Base-by-base conservation (phyloP, 1,140 invertebrate species). In the Apocrypta bakeri region DNA sequence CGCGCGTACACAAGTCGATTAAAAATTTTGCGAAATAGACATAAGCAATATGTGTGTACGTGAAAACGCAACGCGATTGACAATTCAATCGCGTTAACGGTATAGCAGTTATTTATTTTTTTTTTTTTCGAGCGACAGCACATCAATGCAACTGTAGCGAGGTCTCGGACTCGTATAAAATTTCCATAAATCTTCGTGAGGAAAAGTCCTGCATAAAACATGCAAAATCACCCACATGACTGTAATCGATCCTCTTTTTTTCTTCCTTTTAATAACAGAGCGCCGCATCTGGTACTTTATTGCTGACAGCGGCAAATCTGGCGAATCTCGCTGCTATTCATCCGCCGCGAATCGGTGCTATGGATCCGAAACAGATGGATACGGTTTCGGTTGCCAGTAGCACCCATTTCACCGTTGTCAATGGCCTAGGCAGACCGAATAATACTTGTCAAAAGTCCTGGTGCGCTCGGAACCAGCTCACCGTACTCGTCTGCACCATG, bases 391-490 rank as follows among this genome's bases (percentile, higher is more conserved):
- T 96, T 80, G 96, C 96, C 37, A 96, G 96, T 89, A 97, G 96
- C 80, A 97, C 96, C 79, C 96, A 97, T 90, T 97, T 97, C 88
- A 97, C 96, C 7, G 95, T 97, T 63, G 94, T 97, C 68, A 96
- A 96, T 88, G 95, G 96, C 21, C 94, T 96, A 86, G 94, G 94
- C 56, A 94, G 94, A 90, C 94, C 95, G 66, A 92, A 85, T 78
- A 91, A 83, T 83, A 92, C 87, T 84, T 92, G 90, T 85, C 90
- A 88, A 88, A 93, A 95, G 82, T 95, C 95, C 84, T 95, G 94
- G 88, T 96, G 96, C 90, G 93, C 94, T 85, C 95, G 95, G 77
- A 95, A 96, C 86, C 95, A 96, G 88, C 94, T 97, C 75, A 96
- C 95, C 31, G 95, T 96, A 25, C 93, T 97, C 33, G 95, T 97